Evolutionary conservation across 2,113 vertebrate genomes (phyloP), one percentile per base, ranked within the genome.

Genomic region (Megalops atlanticus): DNA sequence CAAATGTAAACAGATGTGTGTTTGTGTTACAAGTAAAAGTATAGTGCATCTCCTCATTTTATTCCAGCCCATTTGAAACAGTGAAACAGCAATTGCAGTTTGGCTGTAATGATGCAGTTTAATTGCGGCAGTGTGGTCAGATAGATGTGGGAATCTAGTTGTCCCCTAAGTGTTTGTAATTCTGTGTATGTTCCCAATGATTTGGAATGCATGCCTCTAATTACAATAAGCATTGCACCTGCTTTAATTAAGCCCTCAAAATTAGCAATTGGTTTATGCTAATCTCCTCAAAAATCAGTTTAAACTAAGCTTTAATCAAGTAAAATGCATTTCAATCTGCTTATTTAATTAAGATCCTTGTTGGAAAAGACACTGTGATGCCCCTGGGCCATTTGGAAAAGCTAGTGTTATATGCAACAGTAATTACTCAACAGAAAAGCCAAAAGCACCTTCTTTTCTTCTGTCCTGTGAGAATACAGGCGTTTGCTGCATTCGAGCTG

Each of bases 321-420:
- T 71, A 71, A 35, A n/a, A 71, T 71, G 27, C 24, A 64, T 64
- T 64, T 31, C 0, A 64, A 31, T 64, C 4, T 10, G 58, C n/a
- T 31, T 64, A 71, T 38, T 71, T 71, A 71, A 71, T 71, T 71
- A 71, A 71, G 58, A 64, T 15, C 69, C 14, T 38, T 18, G 69
- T 4, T 38, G 36, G 33, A 38, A 38, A 71, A 38, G 33, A 38
- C 35, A 15, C 1, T 16, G 35, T 33, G 18, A 10, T 4, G 3
- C 14, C 69, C 18, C 18, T 1, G 68, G 68, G 68, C 31, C 16
- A 5, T 31, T 10, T 11, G n/a, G n/a, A 11, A 64, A 18, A 15
- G 18, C 3, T 36, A 2, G 2, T 38, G 33, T 35, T 4, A 18
- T 35, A 35, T 35, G 35, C 69, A 24, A 5, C 5, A 24, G 54